Conservation (phyloP, 2,888 invertebrate species). For the Epistrophe eligans region DNA sequence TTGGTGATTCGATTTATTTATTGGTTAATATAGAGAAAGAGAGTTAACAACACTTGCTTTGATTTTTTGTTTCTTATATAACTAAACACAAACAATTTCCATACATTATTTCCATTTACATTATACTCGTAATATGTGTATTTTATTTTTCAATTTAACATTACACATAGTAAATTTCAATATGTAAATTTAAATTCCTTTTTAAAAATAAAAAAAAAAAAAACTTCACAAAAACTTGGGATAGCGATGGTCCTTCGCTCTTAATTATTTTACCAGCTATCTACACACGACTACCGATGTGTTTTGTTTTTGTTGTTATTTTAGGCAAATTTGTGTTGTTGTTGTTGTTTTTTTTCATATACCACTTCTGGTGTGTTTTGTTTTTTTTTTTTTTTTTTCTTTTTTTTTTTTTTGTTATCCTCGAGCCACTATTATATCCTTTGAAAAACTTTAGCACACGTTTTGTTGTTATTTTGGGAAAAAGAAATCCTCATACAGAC, state of each 20-base stretch:
- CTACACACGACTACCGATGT: slow-evolving; percentile 17
- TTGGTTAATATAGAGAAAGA: slow-evolving; percentile 10
- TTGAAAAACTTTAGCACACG: slow-evolving; percentile 55
- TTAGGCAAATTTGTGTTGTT: slow-evolving; percentile 39
- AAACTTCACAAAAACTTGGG: slow-evolving; percentile 16
- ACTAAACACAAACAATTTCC: slow-evolving; percentile 25
- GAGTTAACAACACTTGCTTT: background rate
- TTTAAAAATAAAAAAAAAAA: background rate
- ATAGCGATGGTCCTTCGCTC: slow-evolving; percentile 24
- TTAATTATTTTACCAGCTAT: slow-evolving; percentile 10
- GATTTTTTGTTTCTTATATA: slow-evolving; percentile 10
- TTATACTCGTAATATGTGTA: background rate
- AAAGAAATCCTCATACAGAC: slow-evolving; percentile 54
- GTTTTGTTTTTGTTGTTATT: slow-evolving; percentile 53
- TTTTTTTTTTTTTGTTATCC: slow-evolving; percentile 27
- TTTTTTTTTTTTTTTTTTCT: slow-evolving; percentile 19
- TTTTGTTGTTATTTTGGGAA: slow-evolving; percentile 72
- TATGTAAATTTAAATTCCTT: slow-evolving; percentile 36
- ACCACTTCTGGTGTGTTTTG: slow-evolving; percentile 37
- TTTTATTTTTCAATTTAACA: slow-evolving; percentile 25
- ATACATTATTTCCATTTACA: slow-evolving; percentile 15
- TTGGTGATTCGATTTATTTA: slow-evolving; percentile 17
- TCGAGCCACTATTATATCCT: slow-evolving; percentile 48
- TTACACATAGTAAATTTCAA: slow-evolving; percentile 14
- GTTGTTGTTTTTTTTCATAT: slow-evolving; percentile 43